Percentiles rank a stretch among this genome's conserved stretches.
These are phyloP conservation scores for Dynastes tityus DNA, from an alignment of 2,888 invertebrate genomes.

Conservation along the genomic window DNA sequence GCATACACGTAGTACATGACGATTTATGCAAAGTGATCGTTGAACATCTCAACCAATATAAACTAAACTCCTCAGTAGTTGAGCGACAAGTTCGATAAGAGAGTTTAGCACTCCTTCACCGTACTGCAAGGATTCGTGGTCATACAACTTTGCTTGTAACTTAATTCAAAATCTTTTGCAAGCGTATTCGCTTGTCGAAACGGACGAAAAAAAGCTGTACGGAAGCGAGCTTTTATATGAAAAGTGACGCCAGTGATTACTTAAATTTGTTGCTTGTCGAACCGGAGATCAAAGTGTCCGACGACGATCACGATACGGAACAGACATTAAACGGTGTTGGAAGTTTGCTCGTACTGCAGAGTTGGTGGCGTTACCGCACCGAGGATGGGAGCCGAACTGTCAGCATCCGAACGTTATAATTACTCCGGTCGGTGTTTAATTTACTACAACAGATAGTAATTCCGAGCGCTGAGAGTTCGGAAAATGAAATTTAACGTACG, in stretches of 20 bases:
- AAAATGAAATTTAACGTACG: constrained; percentile 51
- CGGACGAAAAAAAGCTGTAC: no score
- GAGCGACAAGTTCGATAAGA: no score
- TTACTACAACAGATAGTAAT: constrained; percentile 47
- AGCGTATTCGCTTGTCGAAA: no score
- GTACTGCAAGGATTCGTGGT: no score
- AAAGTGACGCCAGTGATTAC: constrained; percentile 43
- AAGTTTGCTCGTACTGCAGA: constrained; percentile 29
- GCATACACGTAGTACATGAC: no score
- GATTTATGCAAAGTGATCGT: no score
- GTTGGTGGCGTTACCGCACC: constrained; percentile 34
- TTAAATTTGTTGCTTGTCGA: constrained; percentile 50
- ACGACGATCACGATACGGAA: constrained; percentile 20
- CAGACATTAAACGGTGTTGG: constrained; percentile 41
- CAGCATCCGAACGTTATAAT: constrained; percentile 56
- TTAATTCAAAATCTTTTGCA: no score
- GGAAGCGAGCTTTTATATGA: constrained; percentile 3
- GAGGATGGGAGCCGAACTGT: constrained; percentile 50
- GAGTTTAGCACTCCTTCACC: no score
- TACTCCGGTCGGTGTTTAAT: constrained; percentile 55
- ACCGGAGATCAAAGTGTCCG: constrained; percentile 39
- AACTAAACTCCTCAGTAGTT: no score
- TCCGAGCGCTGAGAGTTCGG: constrained; percentile 45
- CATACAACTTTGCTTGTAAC: no score
- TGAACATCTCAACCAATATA: no score